Conservation (phyloP, 2,888 invertebrate species). For the Drosophila anomelani region DNA sequence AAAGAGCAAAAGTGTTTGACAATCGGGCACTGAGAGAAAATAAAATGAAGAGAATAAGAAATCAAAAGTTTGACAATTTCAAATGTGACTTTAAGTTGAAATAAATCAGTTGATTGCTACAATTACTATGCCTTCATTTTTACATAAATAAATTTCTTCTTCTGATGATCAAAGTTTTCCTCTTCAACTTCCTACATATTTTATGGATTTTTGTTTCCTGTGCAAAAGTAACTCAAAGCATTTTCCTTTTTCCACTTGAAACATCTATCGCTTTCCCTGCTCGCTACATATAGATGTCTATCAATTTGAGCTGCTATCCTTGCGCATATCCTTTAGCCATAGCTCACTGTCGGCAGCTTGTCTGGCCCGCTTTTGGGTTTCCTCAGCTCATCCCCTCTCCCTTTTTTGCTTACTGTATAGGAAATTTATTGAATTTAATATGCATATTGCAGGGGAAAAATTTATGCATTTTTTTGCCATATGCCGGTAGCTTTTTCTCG, state of each 20-base stretch:
- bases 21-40: slow-evolving; percentile 19
- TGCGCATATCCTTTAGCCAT: slow-evolving; percentile 59
- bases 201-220: slow-evolving; percentile 5
- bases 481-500: slow-evolving; percentile 30
- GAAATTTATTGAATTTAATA: slow-evolving; percentile 77
- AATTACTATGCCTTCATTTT: too few species aligned
- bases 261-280: slow-evolving; percentile 22
- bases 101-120: too few species aligned
- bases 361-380: slow-evolving; percentile 21
- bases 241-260: slow-evolving; percentile 15
- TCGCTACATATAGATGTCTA: slow-evolving; percentile 59
- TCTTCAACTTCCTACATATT: neutral
- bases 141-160: neutral
- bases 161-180: slow-evolving; percentile 1
- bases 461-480: slow-evolving; percentile 55
- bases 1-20: slow-evolving; percentile 56
- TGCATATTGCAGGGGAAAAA: slow-evolving; percentile 72
- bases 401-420: slow-evolving; percentile 20
- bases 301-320: slow-evolving; percentile 63
- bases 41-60: neutral
- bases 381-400: neutral
- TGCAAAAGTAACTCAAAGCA: slow-evolving; percentile 3
- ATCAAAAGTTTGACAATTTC: neutral
- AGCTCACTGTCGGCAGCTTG: slow-evolving; percentile 49
- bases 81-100: neutral